phyloP scores from a whole-genome alignment of 2,888 invertebrate species.

The Spilosoma lubricipeda region DNA sequence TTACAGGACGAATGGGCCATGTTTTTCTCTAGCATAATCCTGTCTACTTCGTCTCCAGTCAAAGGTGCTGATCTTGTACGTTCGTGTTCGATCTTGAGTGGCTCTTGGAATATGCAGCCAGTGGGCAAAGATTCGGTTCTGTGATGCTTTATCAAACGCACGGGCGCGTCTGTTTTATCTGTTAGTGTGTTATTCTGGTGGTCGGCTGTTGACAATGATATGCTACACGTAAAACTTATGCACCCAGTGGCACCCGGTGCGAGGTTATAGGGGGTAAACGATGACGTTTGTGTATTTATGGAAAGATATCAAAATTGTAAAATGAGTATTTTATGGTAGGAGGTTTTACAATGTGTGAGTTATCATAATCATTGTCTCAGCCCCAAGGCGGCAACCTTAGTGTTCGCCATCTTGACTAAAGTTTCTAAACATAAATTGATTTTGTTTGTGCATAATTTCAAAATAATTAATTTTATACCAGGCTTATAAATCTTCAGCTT shows the following conservation, averaged over 20 bases:
- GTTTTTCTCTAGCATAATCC: conserved; percentile 68
- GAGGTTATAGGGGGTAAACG: conserved; percentile 55
- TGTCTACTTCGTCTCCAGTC: conserved; percentile 83
- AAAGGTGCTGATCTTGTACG: conserved; percentile 90
- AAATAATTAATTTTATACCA: background rate
- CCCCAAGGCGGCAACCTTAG: background rate
- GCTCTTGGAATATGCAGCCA: conserved; percentile 73
- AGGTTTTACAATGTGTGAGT: background rate
- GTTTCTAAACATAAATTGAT: too few relatives aligned
- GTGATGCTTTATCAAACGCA: conserved; percentile 73
- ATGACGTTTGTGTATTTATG: conserved; percentile 43
- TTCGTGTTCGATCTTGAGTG: conserved; percentile 85
- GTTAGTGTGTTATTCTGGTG: conserved; percentile 83
- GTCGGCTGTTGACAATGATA: conserved; percentile 81
- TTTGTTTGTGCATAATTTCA: background rate
- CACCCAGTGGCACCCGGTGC: conserved; percentile 78
- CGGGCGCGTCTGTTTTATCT: conserved; percentile 65
- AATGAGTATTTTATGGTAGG: background rate
- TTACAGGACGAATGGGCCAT: conserved; percentile 71
- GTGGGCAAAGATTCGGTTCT: conserved; percentile 78
- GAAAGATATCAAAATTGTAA: background rate
- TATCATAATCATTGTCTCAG: background rate
- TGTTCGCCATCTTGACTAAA: background rate
- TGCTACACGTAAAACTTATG: conserved; percentile 81
- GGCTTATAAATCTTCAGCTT: too few relatives aligned